These are phyloP conservation scores for Achatina immaculata DNA, from an alignment of 1,140 invertebrate genomes.

Conservation along the genomic window DNA sequence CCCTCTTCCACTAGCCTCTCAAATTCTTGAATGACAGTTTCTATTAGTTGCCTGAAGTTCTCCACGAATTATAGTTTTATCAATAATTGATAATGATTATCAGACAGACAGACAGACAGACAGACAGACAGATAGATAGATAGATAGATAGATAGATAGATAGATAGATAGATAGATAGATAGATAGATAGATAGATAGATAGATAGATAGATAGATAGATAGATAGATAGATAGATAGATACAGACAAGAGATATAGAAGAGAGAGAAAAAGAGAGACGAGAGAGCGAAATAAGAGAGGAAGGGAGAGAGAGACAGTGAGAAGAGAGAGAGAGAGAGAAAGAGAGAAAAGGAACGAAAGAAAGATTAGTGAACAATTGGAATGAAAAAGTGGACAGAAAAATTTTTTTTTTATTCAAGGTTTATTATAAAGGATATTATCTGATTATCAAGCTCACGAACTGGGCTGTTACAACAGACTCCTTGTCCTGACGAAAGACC, in stretches of 20 bases:
- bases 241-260: neutral
- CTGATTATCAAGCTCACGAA: too few species aligned
- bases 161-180: constrained; percentile 25
- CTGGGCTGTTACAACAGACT: too few species aligned
- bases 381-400: neutral
- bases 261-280: neutral
- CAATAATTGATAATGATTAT: neutral
- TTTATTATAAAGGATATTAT: too few species aligned
- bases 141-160: neutral
- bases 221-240: constrained; percentile 24
- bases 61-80: too few species aligned
- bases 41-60: too few species aligned
- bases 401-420: too few species aligned
- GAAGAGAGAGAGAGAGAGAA: neutral
- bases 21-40: too few species aligned
- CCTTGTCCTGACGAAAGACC: too few species aligned
- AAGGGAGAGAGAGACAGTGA: neutral
- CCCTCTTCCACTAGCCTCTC: too few species aligned
- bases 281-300: too few species aligned
- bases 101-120: neutral
- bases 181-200: constrained; percentile 29
- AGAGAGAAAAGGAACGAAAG: neutral
- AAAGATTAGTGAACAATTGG: neutral
- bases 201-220: constrained; percentile 29
- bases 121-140: neutral